Conservation (phyloP, 2,888 invertebrate species). For the Drosophila kokeensis region DNA sequence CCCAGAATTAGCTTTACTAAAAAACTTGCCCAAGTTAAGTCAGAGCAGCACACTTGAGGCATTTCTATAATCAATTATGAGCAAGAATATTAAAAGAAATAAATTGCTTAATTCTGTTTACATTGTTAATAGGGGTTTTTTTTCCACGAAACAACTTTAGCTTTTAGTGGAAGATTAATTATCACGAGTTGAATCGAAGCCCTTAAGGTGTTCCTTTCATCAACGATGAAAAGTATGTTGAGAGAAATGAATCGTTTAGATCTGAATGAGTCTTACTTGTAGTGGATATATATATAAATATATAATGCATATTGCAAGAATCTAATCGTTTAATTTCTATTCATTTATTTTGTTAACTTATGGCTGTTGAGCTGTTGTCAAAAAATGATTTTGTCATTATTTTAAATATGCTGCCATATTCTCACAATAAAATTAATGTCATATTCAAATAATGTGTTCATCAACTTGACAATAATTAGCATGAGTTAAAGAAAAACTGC, state of each 20-base stretch:
- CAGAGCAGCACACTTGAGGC: neutral
- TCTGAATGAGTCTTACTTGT: neutral
- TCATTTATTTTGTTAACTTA: neutral
- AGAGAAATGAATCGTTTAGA: neutral
- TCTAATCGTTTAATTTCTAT: neutral
- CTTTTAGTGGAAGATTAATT: neutral
- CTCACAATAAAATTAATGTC: neutral
- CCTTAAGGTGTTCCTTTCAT: neutral
- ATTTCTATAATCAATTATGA: neutral
- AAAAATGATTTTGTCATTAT: neutral
- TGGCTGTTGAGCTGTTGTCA: neutral
- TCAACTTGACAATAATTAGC: neutral
- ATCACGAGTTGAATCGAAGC: neutral
- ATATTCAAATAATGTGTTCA: neutral
- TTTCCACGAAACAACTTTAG: neutral
- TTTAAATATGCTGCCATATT: neutral
- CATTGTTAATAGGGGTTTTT: too few relatives aligned
- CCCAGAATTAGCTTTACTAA: neutral
- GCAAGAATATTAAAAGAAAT: neutral
- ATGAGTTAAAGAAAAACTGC: neutral
- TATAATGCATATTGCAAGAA: too few relatives aligned
- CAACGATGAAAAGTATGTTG: rapidly evolving
- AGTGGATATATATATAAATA: neutral
- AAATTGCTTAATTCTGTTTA: neutral
- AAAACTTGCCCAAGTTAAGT: rapidly evolving